Conservation (phyloP, 1,140 invertebrate species). For the Cherax destructor region DNA sequence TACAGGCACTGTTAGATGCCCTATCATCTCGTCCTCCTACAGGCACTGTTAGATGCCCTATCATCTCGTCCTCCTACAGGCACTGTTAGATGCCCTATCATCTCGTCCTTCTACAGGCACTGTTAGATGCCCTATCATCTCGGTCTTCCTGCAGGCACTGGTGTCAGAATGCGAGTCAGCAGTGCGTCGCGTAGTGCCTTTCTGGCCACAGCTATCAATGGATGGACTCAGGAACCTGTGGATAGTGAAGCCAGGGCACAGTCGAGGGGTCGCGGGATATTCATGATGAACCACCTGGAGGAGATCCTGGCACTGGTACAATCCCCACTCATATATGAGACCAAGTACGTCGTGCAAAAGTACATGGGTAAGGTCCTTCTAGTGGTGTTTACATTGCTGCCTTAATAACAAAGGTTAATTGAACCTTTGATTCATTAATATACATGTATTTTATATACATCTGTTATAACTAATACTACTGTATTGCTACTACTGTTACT, state of each 20-base stretch:
- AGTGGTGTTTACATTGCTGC: neutral
- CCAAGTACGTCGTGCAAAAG: conserved; percentile 94
- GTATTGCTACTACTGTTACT: too few species aligned
- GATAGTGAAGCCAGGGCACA: conserved; percentile 96
- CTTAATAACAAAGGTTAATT: neutral
- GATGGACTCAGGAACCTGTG: conserved; percentile 92
- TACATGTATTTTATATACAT: too few species aligned
- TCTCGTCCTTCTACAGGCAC: neutral
- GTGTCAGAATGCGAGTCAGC: conserved; percentile 74
- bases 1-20: too few species aligned
- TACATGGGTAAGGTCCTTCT: conserved; percentile 86
- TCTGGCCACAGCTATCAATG: conserved; percentile 86
- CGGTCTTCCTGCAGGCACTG: conserved; percentile 40
- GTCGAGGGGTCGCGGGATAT: conserved; percentile 92
- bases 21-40: too few species aligned
- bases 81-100: neutral
- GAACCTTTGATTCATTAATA: too few species aligned
- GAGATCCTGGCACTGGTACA: conserved; percentile 83
- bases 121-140: neutral
- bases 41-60: too few species aligned
- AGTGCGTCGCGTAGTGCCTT: conserved; percentile 80
- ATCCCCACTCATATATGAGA: conserved; percentile 78
- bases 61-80: neutral
- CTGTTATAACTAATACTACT: too few species aligned
- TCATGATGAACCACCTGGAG: conserved; percentile 89